Base-by-base conservation (phyloP, 1,140 invertebrate species). In the Sitophilus oryzae region DNA sequence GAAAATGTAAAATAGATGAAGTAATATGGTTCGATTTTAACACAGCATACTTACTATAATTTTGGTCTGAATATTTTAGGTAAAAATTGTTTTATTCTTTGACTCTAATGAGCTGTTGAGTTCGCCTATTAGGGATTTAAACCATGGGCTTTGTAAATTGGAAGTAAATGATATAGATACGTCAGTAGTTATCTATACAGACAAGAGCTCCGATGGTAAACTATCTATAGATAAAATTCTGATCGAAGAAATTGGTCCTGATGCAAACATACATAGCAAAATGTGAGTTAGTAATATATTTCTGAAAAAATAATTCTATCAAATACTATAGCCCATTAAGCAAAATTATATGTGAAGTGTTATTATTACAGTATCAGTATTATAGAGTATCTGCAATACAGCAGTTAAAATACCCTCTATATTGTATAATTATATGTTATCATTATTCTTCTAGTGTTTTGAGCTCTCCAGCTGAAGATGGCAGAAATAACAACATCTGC, bases 81-180 rank as follows among this genome's bases (percentile, higher is more conserved):
- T 56, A 1, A 80, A 83, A 59, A 51, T 89, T 1, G 81, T 80
- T 63, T 70, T 89, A 2, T 88, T 84, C 65, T 84, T 81, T 30
- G 86, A 88, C 61, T 79, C 82, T 46, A 84, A 87, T 54, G 86
- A 88, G 71, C 77, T 86, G 1, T 66, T 87, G 8, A 87, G 84
- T 69, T 88, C 85, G 2, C 85, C 85, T 1, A 82, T 86, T 1
- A 74, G 85, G 11, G 85, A 88, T 64, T 65, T 84, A 52, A 85
- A 83, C 63, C 82, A 83, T 55, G 85, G 84, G 1, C 71, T 89
- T 11, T 85, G 84, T 11, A 82, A 80, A 63, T 70, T 90, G 21
- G 82, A 82, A 22, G 77, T 88, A 6, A 82, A 82, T n/a, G 87
- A 89, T 71, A 76, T 83, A 1, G 77, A 76, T 19, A 63, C 82